Base-by-base conservation (phyloP, 2,113 vertebrate genomes). In the Solea senegalensis region DNA sequence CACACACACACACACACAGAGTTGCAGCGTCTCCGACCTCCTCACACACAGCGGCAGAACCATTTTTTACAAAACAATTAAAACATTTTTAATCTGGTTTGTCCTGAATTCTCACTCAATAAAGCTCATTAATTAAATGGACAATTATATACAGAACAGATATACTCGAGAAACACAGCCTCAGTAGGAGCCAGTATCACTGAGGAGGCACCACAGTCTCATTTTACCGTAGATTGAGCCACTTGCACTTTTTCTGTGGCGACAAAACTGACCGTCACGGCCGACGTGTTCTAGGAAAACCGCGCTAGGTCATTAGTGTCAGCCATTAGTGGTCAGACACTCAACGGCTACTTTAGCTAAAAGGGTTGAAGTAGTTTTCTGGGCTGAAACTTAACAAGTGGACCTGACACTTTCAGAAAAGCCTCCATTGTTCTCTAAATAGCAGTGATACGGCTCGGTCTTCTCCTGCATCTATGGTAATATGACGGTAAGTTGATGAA, bases 331-430 rank as follows among this genome's bases (percentile, higher is more conserved):
- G 57, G 57, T 62, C 28, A 21, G 49, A 10, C 44, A 12, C 28
- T 56, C 41, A 40, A 44, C 15, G n/a, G 49, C n/a, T 16, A 60
- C 55, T 66, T 53, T 2, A 60, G 13, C 28, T 61, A 27, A 57
- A 64, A 50, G 34, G 15, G 44, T 40, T 61, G 26, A 45, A 65
- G 61, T 54, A 39, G n/a, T 21, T 70, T 21, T 43, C 10, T 14
- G 52, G 27, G 7, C 27, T 13, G 34, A 34, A 34, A 34, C 34
- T 34, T 3, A 4, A 4, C 34, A 34, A 34, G 34, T 34, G 3
- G 34, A 34, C 5, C 11, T 3, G 44, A 43, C 46, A 21, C 8
- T 10, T 57, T 55, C 2, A 50, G 21, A 34, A 34, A 34, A 65
- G 8, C 11, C 12, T 4, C 15, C 7, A 49, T 16, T 34, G 50